A percentile compares a stretch with the other conserved stretches of the same genome.
Conservation (phyloP, 2,797 vertebrate genomes). For the Passerculus sandwichensis region DNA sequence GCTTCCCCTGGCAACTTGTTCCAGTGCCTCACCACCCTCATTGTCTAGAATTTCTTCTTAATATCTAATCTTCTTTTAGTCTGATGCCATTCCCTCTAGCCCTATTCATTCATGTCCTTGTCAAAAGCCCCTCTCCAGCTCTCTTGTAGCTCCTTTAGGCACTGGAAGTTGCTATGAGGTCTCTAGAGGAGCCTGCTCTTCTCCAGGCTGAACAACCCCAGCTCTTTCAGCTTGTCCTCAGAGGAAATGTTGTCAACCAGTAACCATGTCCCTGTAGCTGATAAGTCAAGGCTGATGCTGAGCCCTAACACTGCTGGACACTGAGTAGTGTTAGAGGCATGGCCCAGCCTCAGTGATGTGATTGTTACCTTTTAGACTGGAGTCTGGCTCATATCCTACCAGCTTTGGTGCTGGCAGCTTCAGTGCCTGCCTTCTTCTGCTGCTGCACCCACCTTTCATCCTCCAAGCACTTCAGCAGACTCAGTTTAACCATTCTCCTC, state of each 20-base stretch:
- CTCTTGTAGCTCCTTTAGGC: background rate
- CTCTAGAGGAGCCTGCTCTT: background rate
- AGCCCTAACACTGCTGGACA: background rate
- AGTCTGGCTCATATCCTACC: background rate
- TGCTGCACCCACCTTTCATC: background rate
- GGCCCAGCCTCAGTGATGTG: background rate
- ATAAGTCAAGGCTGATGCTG: background rate
- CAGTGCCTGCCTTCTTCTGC: background rate
- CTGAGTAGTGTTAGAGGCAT: background rate
- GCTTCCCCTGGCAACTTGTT: background rate
- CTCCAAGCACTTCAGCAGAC: background rate
- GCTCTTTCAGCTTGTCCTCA: background rate
- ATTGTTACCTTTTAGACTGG: background rate
- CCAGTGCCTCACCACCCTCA: too few relatives aligned
- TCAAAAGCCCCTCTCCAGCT: background rate
- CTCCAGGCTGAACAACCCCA: background rate
- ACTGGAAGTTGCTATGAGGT: background rate
- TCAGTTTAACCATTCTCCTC: background rate
- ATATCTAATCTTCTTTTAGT: background rate
- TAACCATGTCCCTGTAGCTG: fast-evolving
- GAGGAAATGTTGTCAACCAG: background rate
- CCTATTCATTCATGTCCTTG: background rate
- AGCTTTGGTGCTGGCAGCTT: background rate
- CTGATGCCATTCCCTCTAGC: background rate
- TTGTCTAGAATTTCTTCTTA: background rate